Evolutionary conservation across 2,888 invertebrate genomes (phyloP).

Genomic region (Drosophila mimica): DNA sequence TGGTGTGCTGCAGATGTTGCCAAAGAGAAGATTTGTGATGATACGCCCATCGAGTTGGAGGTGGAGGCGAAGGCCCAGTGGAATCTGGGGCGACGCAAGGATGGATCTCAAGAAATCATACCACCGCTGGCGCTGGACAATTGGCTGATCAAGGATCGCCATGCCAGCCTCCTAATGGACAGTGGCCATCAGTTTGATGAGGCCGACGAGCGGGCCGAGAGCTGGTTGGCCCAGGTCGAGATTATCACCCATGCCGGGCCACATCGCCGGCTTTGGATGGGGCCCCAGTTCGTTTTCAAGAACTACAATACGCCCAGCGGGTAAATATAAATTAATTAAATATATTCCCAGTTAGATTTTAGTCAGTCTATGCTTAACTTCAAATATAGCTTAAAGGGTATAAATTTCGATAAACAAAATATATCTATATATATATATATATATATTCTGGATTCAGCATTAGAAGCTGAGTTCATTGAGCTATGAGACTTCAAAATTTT

Average conservation of each 20-base stretch:
- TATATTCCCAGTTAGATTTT: not conserved
- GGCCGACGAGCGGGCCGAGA: conserved; percentile 89
- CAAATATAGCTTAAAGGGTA: too few species aligned
- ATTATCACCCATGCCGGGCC: conserved; percentile 98
- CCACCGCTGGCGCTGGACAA: conserved; percentile 91
- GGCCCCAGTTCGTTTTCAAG: conserved; percentile 99
- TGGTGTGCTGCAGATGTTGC: conserved; percentile 87
- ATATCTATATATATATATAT: not conserved
- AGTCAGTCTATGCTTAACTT: too few species aligned
- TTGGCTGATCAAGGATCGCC: conserved; percentile 87
- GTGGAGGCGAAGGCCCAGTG: conserved; percentile 96
- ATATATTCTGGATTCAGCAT: not conserved
- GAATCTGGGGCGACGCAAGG: conserved; percentile 89
- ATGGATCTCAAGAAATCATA: conserved; percentile 87
- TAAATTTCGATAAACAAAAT: too few species aligned
- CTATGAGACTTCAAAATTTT: not conserved
- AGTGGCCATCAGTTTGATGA: conserved; percentile 82
- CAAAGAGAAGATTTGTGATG: conserved; percentile 94
- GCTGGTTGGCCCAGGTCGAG: conserved; percentile 98
- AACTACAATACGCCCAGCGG: conserved; percentile 92
- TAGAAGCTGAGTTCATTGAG: not conserved
- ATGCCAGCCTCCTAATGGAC: conserved; percentile 80
- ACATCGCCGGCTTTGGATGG: conserved; percentile 98
- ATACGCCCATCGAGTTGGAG: conserved; percentile 93
- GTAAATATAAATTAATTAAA: conserved; percentile 84